These are phyloP conservation scores for Lacanobia oleracea DNA, from an alignment of 2,888 invertebrate genomes.

Conservation along the genomic window DNA sequence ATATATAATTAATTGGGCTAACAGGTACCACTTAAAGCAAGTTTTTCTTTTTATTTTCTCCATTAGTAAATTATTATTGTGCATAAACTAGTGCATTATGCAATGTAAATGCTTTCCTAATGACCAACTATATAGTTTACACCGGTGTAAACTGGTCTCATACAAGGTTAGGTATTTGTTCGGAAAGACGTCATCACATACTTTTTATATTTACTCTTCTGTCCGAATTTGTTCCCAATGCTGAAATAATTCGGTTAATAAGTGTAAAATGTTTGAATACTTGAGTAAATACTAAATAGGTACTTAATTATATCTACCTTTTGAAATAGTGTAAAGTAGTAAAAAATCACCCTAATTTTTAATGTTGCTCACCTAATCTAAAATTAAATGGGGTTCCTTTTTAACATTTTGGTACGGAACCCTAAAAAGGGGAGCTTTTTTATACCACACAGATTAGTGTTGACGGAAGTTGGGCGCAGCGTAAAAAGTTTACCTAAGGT, in stretches of 20 bases:
- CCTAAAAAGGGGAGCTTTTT: conserved; percentile 76
- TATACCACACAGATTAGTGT: conserved; percentile 69
- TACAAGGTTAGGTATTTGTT: conserved; percentile 15
- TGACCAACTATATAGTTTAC: neutral
- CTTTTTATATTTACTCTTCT: conserved; percentile 6
- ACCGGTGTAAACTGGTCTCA: neutral
- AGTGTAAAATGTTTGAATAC: neutral
- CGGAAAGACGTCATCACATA: conserved; percentile 3
- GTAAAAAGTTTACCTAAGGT: conserved; percentile 35
- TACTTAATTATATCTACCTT: neutral
- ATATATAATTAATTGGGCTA: conserved; percentile 28
- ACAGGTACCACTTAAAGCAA: conserved; percentile 4
- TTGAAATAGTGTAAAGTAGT: conserved; percentile 32
- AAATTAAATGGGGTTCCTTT: too few relatives aligned
- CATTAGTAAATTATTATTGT: conserved; percentile 14
- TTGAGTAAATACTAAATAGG: neutral
- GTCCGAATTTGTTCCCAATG: neutral
- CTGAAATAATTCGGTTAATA: neutral
- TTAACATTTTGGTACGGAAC: too few relatives aligned
- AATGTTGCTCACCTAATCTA: conserved; percentile 55
- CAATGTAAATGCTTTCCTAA: conserved; percentile 3
- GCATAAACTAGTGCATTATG: conserved; percentile 6
- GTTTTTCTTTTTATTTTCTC: conserved; percentile 30
- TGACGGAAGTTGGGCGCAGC: conserved; percentile 72
- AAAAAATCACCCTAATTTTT: conserved; percentile 77